Base-by-base conservation (phyloP, 2,888 invertebrate species). In the Pyrrhia umbra region DNA sequence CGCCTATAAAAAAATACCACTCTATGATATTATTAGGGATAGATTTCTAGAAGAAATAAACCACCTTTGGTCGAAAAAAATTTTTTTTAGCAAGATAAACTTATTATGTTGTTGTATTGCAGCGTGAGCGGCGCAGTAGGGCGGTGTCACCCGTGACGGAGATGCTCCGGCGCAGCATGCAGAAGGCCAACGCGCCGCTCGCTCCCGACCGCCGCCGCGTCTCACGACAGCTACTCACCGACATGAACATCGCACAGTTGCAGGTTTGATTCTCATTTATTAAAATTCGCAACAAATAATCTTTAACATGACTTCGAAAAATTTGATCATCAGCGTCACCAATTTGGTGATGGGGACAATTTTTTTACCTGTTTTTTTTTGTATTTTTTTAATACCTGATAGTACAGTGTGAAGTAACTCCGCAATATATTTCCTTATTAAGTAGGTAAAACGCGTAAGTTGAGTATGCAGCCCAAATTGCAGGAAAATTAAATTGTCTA, bases 161-260 rank as follows among this genome's bases (percentile, higher is more conserved):
- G 91, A 97, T 98, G 96, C 96, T 98, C 67, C 96, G 97, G 23
- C 96, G 96, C 81, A 97, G 97, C 83, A 95, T 98, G 86, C 96
- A 96, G 85, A 97, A 97, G 94, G 97, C 98, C 65, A 97, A 97
- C 69, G 97, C 98, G 62, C 97, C 97, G 70, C 97, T 98, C 82
- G 97, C 97, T 25, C 96, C 97, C 79, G 97, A 98, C 82, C 96
- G 98, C 81, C 96, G 98, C 75, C 96, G 98, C 70, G 96, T 99
- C 56, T 97, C 97, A 10, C 96, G 98, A 27, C 97, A 97, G 86
- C 96, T 98, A 81, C 95, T 99, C 80, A 98, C 98, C 21, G 98
- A 98, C 88, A 98, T 99, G 97, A 99, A 98, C 91, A 96, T 99
- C 67, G 98, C 98, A 37, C 98, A 99, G 93, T 94, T 98, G 66